Evolutionary conservation across 2,888 invertebrate species (phyloP), one percentile per base, ranked within the genome.

Genomic region (Xestoiulus laeticollis): DNA sequence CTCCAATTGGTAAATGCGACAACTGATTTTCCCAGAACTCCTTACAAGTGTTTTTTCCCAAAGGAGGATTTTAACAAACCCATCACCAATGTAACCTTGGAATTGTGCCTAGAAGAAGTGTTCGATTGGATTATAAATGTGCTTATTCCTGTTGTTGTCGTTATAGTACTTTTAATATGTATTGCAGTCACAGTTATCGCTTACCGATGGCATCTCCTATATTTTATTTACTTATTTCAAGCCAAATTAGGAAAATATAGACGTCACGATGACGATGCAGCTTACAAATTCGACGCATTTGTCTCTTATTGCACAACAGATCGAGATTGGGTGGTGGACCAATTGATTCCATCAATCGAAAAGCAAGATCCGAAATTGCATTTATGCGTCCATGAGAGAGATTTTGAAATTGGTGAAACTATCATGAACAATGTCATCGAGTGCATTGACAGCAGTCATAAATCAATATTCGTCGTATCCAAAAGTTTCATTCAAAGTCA

Each of bases 331-430:
- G 78, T 78, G 4, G 78, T 88, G 26, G 38, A 59, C n/a, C 43
- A 88, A 30, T 59, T 89, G 16, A 84, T 89, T 16, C 87, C 88
- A 26, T 19, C 83, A 19, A 38, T 89, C 10, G 89, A 89, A 87
- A n/a, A 16, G n/a, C 53, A 85, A 14, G 33, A 68, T 0, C 87
- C 85, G 2, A 26, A 53, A 32, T 68, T 87, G 22, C 87, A 87
- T 87, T 91, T 96, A 59, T 95, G 95, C 91, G 94, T 96, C 43
- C 95, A 95, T 90, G 95, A 95, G 90, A 92, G 95, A 89, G 95
- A 95, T 91, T 94, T 95, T 89, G 93, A 94, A 90, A 93, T 94
- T 88, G 95, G 95, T 4, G 93, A 94, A 0, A 93, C 94, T 89
- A 94, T 95, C 90, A 94, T 94, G 0, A 95, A 96, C 90, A 94